Base-by-base conservation (phyloP, 2,113 vertebrate species). In the Perccottus glenii region DNA sequence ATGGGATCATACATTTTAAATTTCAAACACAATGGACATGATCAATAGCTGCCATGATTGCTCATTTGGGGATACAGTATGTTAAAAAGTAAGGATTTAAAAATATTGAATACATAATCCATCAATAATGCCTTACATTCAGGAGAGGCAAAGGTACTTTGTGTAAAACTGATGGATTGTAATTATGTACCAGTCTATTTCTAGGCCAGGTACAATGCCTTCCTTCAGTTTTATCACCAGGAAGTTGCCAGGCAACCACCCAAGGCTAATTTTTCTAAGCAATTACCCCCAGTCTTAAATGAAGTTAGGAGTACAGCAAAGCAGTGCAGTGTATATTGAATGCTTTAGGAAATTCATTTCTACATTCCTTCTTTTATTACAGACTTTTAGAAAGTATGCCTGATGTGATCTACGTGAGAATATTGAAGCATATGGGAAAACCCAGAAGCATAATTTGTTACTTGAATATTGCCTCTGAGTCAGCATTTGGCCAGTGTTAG, bases 361-460 rank as follows among this genome's bases (percentile, higher is more conserved):
- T 64, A 11, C 43, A 60, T 55, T 53, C 48, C 36, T 45, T 16
- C 5, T 15, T 58, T 53, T 60, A 60, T 60, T 1, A 2, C 51
- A 36, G 36, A 38, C 7, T 53, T 6, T 48, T 40, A 38, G 33
- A 62, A 67, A 67, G 6, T 27, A 15, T 44, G 15, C 11, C 9
- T 6, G 9, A 16, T 46, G 40, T 2, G 32, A 46, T 40, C 5
- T 43, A 15, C 6, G 11, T 14, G 9, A 33, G 16, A 11, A 9
- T 48, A 60, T 58, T 60, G 48, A 7, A 44, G 9, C 44, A 52
- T 3, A 19, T 62, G 64, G 64, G 60, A 68, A 73, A 65, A 11
- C 36, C 43, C 9, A 1, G 42, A 50, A 14, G 12, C 47, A 19
- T 42, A 5, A 46, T 9, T n/a, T 27, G 45, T 27, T 45, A 51